Base-by-base conservation (phyloP, 2,888 invertebrate species). In the Choristoneura rosaceana region DNA sequence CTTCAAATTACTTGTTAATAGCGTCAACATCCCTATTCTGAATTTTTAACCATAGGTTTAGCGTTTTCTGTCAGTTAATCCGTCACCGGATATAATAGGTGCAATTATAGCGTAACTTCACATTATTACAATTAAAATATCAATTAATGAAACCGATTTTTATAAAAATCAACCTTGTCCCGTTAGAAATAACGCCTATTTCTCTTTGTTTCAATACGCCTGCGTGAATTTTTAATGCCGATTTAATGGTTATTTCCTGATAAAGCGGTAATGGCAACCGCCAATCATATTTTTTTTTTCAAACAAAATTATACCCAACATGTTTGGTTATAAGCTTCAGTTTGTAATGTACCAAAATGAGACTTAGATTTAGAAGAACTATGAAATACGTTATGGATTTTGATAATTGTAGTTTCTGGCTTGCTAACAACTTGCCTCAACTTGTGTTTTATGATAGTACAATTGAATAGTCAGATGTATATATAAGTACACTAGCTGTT, bases 141-240 rank as follows among this genome's bases (percentile, higher is more conserved):
- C n/a, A n/a, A 47, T 47, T 47, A 47, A n/a, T 47, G 0, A 14
- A 14, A 47, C 5, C 14, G n/a, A n/a, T 4, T 47, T n/a, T 4
- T n/a, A 4, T n/a, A 4, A 12, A 47, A 47, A n/a, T 47, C 1
- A 14, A 47, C n/a, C 47, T 47, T 47, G n/a, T 47, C 12, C 47
- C 1, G 14, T 47, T 47, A n/a, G 2, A 12, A 1, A 4, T 47
- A 12, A n/a, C 0, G n/a, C 4, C 14, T n/a, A 47, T 47, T n/a
- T 47, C 12, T 14, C 47, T 14, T 47, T 17, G 52, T 14, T 12
- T 2, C 12, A 14, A 12, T 33, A 41, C 5, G 8, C 38, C 14
- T 3, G 47, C n/a, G 38, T 64, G 45, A 63, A 55, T 64, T 64
- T 64, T 70, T 64, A 47, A 64, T 64, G 58, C 17, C 25, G 41